Conservation (phyloP, 2,797 vertebrate species). For the Falco columbarius region DNA sequence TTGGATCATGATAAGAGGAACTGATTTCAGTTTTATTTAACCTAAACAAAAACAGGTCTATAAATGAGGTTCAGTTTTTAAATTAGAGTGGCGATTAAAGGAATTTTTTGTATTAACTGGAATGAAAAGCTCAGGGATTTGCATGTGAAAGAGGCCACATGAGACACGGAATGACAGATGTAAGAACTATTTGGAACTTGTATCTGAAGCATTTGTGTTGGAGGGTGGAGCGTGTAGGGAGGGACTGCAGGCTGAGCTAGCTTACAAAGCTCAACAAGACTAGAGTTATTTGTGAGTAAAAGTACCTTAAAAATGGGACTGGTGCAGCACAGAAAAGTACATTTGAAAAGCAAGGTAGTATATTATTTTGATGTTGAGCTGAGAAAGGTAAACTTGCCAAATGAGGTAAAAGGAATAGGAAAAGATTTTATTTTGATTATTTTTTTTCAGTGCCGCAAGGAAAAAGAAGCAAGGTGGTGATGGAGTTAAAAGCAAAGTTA, state of each 20-base stretch:
- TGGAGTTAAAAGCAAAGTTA: neutral
- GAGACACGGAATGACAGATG: slow-evolving; percentile 27
- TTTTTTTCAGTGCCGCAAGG: neutral
- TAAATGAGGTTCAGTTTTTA: slow-evolving; percentile 15
- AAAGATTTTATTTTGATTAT: neutral
- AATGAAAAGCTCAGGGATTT: slow-evolving; percentile 32
- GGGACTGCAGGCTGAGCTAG: neutral
- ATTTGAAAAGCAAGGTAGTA: neutral
- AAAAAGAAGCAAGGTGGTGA: neutral
- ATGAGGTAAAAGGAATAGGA: neutral
- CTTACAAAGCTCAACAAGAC: neutral
- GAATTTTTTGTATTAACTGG: neutral
- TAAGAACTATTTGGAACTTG: slow-evolving; percentile 36
- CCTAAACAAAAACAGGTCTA: neutral
- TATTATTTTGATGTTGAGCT: neutral
- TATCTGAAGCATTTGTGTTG: neutral
- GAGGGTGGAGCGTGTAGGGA: neutral
- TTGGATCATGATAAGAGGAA: slow-evolving; percentile 6
- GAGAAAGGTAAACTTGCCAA: neutral
- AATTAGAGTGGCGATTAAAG: slow-evolving; percentile 32
- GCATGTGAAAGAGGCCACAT: slow-evolving; percentile 25
- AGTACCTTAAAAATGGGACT: neutral
- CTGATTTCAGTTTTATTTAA: slow-evolving; percentile 2
- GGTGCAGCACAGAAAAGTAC: neutral
- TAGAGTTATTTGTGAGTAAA: neutral